phyloP scores from a whole-genome alignment of 2,888 invertebrate genomes.

The Oasisia sp. region DNA sequence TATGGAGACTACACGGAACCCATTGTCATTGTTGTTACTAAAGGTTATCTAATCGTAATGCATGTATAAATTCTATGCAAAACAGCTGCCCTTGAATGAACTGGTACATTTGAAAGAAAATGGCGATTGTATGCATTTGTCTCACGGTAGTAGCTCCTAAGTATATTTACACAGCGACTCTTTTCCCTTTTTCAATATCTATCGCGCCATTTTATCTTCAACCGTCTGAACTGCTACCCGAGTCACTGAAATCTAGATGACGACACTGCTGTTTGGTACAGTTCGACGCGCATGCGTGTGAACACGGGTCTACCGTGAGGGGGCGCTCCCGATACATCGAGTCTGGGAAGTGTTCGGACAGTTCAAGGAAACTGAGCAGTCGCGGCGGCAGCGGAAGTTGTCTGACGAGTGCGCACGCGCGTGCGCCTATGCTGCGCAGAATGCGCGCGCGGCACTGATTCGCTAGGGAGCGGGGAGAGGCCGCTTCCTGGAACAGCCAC shows the following conservation, averaged over 20 bases:
- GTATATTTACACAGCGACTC: background rate
- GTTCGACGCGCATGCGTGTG: constrained; percentile 52
- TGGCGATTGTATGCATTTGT: background rate
- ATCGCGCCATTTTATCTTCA: background rate
- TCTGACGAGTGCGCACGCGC: constrained; percentile 47
- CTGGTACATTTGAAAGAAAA: too few relatives aligned
- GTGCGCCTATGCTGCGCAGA: constrained; percentile 48
- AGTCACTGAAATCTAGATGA: constrained; percentile 46
- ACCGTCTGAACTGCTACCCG: constrained; percentile 20
- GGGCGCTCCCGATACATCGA: constrained; percentile 45
- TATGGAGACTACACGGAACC: too few relatives aligned
- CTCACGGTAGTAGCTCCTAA: background rate
- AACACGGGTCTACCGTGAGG: constrained; percentile 51
- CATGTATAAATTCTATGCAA: too few relatives aligned
- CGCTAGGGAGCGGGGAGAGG: constrained; percentile 45
- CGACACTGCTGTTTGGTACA: constrained; percentile 52
- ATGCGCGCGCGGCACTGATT: constrained; percentile 50
- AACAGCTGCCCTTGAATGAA: too few relatives aligned
- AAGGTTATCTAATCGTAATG: too few relatives aligned
- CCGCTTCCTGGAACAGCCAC: constrained; percentile 48
- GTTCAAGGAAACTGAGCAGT: constrained; percentile 48
- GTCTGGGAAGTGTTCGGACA: constrained; percentile 50
- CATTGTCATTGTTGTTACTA: too few relatives aligned
- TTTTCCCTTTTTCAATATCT: background rate
- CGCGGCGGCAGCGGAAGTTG: constrained; percentile 48